Percentiles rank a stretch among this genome's conserved stretches.
These are phyloP conservation scores for Pyrocephalus nanus DNA, from an alignment of 2,797 vertebrate species.

Conservation along the genomic window DNA sequence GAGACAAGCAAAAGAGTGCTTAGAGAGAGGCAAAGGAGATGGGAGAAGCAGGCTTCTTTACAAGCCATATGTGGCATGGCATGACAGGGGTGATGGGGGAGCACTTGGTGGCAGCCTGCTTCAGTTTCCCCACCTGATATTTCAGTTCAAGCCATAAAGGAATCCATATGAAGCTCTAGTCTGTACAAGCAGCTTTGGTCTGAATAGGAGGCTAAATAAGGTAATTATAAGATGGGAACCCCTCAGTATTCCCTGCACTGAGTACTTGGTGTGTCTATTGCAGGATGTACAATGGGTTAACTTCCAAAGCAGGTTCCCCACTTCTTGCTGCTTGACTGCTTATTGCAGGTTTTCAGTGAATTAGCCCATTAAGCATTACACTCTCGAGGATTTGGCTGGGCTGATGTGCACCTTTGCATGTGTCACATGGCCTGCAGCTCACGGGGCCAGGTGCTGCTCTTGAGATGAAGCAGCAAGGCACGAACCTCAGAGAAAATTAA, in stretches of 20 bases:
- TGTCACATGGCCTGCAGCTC: neutral
- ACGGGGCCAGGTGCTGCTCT: neutral
- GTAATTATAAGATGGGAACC: neutral
- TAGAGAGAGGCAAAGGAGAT: neutral
- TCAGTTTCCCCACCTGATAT: neutral
- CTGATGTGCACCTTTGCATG: neutral
- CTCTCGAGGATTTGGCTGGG: fast-evolving
- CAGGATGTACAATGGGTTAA: too few relatives aligned
- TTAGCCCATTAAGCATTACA: neutral
- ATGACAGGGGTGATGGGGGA: neutral
- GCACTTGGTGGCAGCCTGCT: neutral
- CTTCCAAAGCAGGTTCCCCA: neutral
- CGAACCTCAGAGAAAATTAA: neutral
- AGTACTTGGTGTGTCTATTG: neutral
- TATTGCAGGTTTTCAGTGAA: neutral
- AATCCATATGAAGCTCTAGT: neutral
- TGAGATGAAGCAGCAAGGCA: neutral
- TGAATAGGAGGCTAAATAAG: neutral
- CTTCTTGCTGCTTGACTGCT: neutral
- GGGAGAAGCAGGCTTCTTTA: neutral
- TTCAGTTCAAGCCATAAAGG: neutral
- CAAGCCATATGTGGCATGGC: fast-evolving
- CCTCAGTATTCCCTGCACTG: fast-evolving
- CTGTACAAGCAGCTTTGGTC: neutral
- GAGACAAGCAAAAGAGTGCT: neutral